These are phyloP conservation scores for Pycnonotus jocosus DNA, from an alignment of 2,113 vertebrate genomes.

Conservation along the genomic window DNA sequence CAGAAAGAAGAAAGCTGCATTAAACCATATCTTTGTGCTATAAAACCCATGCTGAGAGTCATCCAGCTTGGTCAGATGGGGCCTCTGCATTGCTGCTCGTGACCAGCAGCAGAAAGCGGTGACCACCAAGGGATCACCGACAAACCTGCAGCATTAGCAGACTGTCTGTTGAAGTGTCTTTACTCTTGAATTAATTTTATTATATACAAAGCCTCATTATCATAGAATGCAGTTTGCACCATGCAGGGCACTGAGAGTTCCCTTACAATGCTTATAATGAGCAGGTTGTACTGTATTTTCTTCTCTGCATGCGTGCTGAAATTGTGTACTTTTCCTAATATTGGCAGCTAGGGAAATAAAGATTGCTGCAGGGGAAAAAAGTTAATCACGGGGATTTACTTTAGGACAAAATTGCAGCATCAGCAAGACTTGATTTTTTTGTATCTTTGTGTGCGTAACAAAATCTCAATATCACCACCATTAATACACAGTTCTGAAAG, in stretches of 20 bases:
- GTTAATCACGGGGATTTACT: not conserved
- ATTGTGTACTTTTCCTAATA: not conserved
- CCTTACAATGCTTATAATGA: not conserved
- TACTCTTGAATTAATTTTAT: not conserved
- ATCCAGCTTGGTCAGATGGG: fast-evolving
- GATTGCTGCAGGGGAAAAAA: not conserved
- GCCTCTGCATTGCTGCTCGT: fast-evolving
- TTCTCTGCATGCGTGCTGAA: not conserved
- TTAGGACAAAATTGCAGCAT: not conserved
- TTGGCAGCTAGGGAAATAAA: constrained; percentile 17
- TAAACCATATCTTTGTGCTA: not conserved
- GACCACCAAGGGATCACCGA: fast-evolving
- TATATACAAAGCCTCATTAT: not conserved
- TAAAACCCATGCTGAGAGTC: not conserved
- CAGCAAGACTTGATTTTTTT: not conserved
- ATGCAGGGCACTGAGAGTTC: not conserved
- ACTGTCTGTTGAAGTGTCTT: not conserved
- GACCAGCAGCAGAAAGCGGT: not conserved
- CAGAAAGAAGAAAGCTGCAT: not conserved
- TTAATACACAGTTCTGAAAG: not conserved
- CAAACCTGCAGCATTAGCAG: not conserved
- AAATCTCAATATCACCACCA: not conserved
- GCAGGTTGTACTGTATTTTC: not conserved
- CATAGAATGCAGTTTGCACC: not conserved
- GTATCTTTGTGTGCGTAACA: not conserved